These are phyloP conservation scores for Trematomus loennbergii DNA, from an alignment of 2,113 vertebrate species.

Conservation along the genomic window DNA sequence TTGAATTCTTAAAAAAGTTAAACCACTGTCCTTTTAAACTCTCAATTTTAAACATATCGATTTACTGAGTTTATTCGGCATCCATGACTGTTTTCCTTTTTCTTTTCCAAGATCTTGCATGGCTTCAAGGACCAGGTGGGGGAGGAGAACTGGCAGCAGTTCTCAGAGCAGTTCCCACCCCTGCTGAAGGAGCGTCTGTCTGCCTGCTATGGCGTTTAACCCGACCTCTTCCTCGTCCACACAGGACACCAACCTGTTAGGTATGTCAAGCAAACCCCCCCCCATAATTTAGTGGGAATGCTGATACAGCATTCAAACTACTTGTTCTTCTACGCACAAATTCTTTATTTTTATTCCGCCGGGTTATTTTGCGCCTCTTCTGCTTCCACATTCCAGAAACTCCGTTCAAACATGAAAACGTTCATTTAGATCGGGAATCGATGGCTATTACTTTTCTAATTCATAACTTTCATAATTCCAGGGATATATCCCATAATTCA, in stretches of 20 bases:
- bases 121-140: constrained; percentile 96
- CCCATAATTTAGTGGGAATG: too few relatives aligned
- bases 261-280: constrained; percentile 46
- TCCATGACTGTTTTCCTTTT: neutral
- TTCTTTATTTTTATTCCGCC: too few relatives aligned
- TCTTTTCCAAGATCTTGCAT: constrained; percentile 88
- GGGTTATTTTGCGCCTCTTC: too few relatives aligned
- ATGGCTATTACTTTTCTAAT: too few relatives aligned
- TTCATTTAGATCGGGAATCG: too few relatives aligned
- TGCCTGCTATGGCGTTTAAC: constrained; percentile 93
- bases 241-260: constrained; percentile 76
- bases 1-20: too few relatives aligned
- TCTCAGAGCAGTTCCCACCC: constrained; percentile 94
- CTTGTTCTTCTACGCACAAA: too few relatives aligned
- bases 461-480: too few relatives aligned
- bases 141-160: constrained; percentile 96
- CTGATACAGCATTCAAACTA: too few relatives aligned
- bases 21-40: neutral
- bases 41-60: neutral
- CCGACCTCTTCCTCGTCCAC: constrained; percentile 57
- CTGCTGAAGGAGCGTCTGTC: constrained; percentile 93
- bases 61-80: neutral
- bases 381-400: too few relatives aligned
- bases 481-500: too few relatives aligned
- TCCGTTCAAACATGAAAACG: too few relatives aligned